Evolutionary conservation across 2,797 vertebrate genomes (phyloP).

Genomic region (Allobates femoralis): DNA sequence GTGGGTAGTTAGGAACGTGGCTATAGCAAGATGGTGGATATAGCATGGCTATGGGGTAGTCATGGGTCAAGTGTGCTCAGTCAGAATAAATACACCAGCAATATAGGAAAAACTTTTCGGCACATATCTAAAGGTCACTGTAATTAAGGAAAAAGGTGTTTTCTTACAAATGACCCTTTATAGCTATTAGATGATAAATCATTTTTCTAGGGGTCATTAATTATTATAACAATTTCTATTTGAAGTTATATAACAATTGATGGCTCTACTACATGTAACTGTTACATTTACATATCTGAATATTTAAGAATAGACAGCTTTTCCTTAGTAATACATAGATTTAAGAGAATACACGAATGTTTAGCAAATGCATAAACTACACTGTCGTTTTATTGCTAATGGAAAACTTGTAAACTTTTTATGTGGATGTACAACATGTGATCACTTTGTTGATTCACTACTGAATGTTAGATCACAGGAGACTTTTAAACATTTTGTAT

Average conservation of each 20-base stretch:
- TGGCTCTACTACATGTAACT: neutral
- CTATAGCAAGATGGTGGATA: no score
- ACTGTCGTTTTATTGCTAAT: slow-evolving; percentile 12
- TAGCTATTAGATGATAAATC: neutral
- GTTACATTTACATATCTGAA: neutral
- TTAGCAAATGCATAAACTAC: slow-evolving; percentile 10
- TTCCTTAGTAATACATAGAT: neutral
- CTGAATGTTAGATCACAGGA: slow-evolving; percentile 12
- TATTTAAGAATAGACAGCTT: neutral
- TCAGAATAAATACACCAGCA: no score
- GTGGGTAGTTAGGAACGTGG: no score
- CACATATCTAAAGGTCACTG: no score
- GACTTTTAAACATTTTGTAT: slow-evolving; percentile 26
- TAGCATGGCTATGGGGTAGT: no score
- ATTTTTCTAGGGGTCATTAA: neutral
- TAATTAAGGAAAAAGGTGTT: no score
- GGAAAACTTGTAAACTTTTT: neutral
- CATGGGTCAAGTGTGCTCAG: no score
- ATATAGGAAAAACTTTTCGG: no score
- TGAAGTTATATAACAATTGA: neutral
- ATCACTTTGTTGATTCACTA: slow-evolving; percentile 21
- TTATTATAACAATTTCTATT: neutral
- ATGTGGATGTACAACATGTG: neutral
- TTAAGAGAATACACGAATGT: neutral
- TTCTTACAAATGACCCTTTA: no score